phyloP scores from a whole-genome alignment of 2,797 vertebrate genomes.

The Crocidura indochinensis region DNA sequence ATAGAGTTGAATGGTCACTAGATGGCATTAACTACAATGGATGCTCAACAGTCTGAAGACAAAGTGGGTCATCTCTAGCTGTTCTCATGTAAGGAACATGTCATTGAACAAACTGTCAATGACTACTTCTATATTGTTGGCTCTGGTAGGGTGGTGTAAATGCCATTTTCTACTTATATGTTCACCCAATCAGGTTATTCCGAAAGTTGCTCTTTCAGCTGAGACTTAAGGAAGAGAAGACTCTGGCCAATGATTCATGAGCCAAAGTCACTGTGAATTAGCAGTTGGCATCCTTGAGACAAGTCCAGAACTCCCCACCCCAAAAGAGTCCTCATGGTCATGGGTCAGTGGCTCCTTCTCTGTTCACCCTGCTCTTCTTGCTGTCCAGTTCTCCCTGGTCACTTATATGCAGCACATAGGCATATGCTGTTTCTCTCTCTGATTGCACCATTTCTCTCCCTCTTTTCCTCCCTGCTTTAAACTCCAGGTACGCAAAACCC shows the following conservation, averaged over 20 bases:
- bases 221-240: neutral
- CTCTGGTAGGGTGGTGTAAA: neutral
- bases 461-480: neutral
- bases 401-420: neutral
- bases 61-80: neutral
- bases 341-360: too few relatives aligned
- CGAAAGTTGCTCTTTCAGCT: neutral
- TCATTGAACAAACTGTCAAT: neutral
- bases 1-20: neutral
- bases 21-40: neutral
- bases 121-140: neutral
- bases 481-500: neutral
- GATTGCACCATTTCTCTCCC: too few relatives aligned
- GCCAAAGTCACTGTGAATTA: neutral
- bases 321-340: too few relatives aligned
- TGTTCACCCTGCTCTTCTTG: too few relatives aligned
- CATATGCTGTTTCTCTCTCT: neutral
- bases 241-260: neutral
- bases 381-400: rapidly evolving
- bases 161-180: neutral
- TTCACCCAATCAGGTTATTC: neutral
- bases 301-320: neutral
- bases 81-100: neutral
- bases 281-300: neutral
- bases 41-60: neutral